Conservation (phyloP, 1,140 invertebrate species). For the Bombus superbus region DNA sequence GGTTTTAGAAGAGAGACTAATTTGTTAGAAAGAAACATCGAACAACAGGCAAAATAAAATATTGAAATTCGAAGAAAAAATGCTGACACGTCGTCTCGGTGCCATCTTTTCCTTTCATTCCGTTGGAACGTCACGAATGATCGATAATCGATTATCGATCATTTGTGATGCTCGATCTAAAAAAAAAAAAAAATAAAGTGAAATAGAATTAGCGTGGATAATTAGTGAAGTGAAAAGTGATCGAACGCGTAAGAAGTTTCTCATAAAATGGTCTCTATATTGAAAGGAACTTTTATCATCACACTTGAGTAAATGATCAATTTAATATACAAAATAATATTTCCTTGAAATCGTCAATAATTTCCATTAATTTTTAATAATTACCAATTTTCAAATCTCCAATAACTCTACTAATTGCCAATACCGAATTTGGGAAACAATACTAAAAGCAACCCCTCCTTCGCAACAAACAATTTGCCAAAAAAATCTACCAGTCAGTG, state of each 20-base stretch:
- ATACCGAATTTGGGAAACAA: too few species aligned
- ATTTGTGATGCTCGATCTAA: background rate
- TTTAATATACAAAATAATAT: background rate
- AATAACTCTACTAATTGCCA: background rate
- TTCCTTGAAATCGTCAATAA: background rate
- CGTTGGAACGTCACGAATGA: background rate
- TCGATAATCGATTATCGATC: background rate
- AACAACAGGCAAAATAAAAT: constrained; percentile 24
- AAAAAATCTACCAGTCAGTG: too few species aligned
- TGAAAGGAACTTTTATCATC: background rate
- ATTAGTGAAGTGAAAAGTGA: constrained; percentile 19
- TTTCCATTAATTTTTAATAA: too few species aligned
- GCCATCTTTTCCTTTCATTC: constrained; percentile 8
- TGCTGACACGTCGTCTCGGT: constrained; percentile 5
- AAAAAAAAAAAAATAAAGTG: constrained; percentile 4
- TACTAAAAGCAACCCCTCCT: too few species aligned
- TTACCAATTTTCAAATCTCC: background rate
- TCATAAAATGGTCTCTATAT: background rate
- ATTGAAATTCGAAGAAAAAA: background rate
- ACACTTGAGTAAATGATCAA: too few species aligned
- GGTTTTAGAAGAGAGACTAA: background rate
- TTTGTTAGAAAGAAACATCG: background rate
- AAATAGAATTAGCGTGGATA: constrained; percentile 8
- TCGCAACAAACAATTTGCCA: too few species aligned
- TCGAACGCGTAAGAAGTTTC: background rate